A percentile compares a stretch with the other conserved stretches of the same genome.
Evolutionary conservation across 2,113 vertebrate genomes (phyloP).

Genomic region (Cariama cristata): DNA sequence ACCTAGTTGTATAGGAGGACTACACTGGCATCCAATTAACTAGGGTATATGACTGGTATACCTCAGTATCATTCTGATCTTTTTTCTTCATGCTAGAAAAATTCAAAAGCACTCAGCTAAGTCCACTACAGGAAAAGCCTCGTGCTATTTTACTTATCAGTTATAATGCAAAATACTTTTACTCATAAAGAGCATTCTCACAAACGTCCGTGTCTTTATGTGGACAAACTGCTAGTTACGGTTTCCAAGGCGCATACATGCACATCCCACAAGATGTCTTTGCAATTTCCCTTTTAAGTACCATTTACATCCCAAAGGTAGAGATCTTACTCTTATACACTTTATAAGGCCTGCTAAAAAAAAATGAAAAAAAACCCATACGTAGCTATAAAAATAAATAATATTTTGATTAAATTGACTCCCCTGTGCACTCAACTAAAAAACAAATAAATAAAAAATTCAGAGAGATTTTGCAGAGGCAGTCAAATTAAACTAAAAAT

Average conservation of each 20-base stretch:
- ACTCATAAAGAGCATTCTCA: neutral
- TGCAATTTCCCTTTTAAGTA: neutral
- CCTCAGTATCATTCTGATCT: neutral
- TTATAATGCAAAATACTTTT: neutral
- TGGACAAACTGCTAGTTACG: neutral
- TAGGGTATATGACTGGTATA: neutral
- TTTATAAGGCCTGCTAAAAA: neutral
- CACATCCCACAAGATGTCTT: neutral
- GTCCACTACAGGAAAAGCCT: neutral
- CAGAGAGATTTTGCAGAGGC: neutral
- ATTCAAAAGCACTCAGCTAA: neutral
- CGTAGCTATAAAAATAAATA: neutral
- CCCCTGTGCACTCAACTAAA: neutral
- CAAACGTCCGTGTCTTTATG: neutral
- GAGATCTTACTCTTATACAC: neutral
- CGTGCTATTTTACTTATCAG: neutral
- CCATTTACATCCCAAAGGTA: neutral
- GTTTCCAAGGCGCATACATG: neutral
- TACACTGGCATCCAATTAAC: conserved; percentile 2
- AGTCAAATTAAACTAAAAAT: neutral
- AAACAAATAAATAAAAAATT: neutral
- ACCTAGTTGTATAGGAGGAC: neutral
- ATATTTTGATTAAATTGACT: neutral
- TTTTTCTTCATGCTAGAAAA: neutral
- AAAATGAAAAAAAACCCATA: neutral